Percentiles rank a stretch among this genome's conserved stretches.
phyloP scores from a whole-genome alignment of 2,888 invertebrate genomes.

The Panzeria rudis region DNA sequence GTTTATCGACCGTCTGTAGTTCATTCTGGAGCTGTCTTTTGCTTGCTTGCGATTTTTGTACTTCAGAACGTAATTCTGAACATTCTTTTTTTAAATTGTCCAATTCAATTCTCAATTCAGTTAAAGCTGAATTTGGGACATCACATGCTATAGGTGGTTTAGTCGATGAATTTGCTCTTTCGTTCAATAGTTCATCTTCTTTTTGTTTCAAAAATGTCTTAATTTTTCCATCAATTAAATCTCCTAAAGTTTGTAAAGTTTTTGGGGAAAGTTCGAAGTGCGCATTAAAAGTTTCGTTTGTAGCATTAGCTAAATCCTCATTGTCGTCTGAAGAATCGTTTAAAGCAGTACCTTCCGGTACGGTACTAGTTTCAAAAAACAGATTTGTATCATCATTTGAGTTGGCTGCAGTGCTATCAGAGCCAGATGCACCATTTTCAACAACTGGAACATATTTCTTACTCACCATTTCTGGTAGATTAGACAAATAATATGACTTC shows the following conservation, averaged over 20 bases:
- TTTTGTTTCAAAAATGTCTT: slow-evolving; percentile 66
- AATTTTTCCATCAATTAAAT: slow-evolving; percentile 71
- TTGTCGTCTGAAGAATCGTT: slow-evolving; percentile 49
- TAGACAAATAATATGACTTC: slow-evolving; percentile 40
- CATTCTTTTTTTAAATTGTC: slow-evolving; percentile 69
- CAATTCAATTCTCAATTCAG: slow-evolving; percentile 49
- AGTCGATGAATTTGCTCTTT: slow-evolving; percentile 37
- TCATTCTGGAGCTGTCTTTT: slow-evolving; percentile 72
- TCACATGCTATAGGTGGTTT: neutral
- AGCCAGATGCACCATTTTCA: slow-evolving; percentile 45
- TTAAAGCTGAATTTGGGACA: slow-evolving; percentile 3
- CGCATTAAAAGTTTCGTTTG: neutral
- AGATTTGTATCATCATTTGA: slow-evolving; percentile 50
- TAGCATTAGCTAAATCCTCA: slow-evolving; percentile 40
- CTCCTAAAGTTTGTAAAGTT: slow-evolving; percentile 65
- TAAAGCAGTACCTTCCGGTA: slow-evolving; percentile 38
- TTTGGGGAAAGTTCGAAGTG: slow-evolving; percentile 49
- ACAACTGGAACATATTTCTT: neutral
- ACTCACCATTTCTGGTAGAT: slow-evolving; percentile 14
- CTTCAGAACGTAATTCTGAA: slow-evolving; percentile 52
- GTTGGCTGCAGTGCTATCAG: slow-evolving; percentile 29
- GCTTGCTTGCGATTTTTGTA: slow-evolving; percentile 62
- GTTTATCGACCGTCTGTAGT: slow-evolving; percentile 70
- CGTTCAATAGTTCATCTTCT: slow-evolving; percentile 51
- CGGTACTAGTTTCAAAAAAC: slow-evolving; percentile 61